Base-by-base conservation (phyloP, 2,888 invertebrate genomes). In the Autographa gamma region DNA sequence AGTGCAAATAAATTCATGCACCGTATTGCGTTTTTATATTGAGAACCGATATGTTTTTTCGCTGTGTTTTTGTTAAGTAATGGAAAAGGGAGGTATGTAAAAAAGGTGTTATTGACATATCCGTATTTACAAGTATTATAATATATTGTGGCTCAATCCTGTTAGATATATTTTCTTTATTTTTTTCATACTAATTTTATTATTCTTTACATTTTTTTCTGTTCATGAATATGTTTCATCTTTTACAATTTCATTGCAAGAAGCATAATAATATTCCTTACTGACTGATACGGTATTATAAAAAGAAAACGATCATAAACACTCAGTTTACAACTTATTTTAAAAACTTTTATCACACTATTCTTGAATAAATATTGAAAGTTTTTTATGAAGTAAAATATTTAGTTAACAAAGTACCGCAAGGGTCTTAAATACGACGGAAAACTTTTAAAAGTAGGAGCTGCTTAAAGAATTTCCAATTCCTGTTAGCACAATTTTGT, bases 1-100 rank as follows among this genome's bases (percentile, higher is more conserved):
- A 48, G 48, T 48, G 48, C 74, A 43, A 63, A 66, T 25, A 41
- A 62, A 56, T 56, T 56, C 11, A 25, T 25, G 54, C 9, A 54
- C 16, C 6, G n/a, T 19, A 19, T 25, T 19, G 54, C 6, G 43
- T 43, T 43, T 43, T 43, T 14, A 43, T 43, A 43, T 43, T 43
- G 4, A 43, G 4, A 16, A 16, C 2, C 43, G 0, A 43, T 43
- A 16, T 14, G n/a, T 16, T 43, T 43, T 16, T 43, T 2, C 14
- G 43, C 16, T 6, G 16, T 6, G 16, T 16, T 16, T 43, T 14
- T 16, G 3, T 43, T 43, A 9, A 34, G 43, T 43, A 16, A 14
- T 16, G 6, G 14, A 14, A 14, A 43, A 43, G 14, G 14, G 2
- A 3, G 16, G 4, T 34, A 5, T 3, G 43, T 43, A 6, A 14